Percentiles rank a stretch among this genome's conserved stretches.
phyloP scores from a whole-genome alignment of 1,140 invertebrate genomes.

The Idris sp. region DNA sequence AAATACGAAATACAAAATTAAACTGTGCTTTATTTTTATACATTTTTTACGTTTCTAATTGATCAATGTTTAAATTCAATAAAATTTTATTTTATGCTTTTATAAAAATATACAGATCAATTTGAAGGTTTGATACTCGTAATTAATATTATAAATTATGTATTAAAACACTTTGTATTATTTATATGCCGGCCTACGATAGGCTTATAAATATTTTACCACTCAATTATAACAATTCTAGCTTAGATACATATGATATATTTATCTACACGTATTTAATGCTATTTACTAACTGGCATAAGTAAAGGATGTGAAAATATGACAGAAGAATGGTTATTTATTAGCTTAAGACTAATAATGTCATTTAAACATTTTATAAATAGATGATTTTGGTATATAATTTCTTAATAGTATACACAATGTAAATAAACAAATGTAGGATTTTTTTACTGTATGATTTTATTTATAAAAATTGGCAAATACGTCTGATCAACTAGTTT shows the following conservation, averaged over 20 bases:
- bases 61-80: too few species aligned
- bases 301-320: conserved; percentile 35
- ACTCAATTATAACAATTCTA: conserved; percentile 69
- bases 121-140: too few species aligned
- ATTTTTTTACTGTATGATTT: conserved; percentile 69
- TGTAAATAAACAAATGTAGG: conserved; percentile 69
- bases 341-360: conserved; percentile 10
- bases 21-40: neutral
- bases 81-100: too few species aligned
- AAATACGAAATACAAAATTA: conserved; percentile 23
- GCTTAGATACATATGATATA: conserved; percentile 66
- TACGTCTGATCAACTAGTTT: too few species aligned
- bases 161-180: conserved; percentile 39
- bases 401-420: conserved; percentile 36
- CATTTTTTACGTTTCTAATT: neutral
- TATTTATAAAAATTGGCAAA: too few species aligned
- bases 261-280: conserved; percentile 69
- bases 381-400: conserved; percentile 8
- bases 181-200: conserved; percentile 58
- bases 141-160: conserved; percentile 20
- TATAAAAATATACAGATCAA: too few species aligned
- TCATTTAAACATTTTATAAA: conserved; percentile 6
- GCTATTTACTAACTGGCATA: conserved; percentile 71
- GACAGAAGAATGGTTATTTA: conserved; percentile 31
- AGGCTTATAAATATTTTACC: conserved; percentile 71